Evolutionary conservation across 2,113 vertebrate species (phyloP).

Genomic region (Microcebus ravelobensis): DNA sequence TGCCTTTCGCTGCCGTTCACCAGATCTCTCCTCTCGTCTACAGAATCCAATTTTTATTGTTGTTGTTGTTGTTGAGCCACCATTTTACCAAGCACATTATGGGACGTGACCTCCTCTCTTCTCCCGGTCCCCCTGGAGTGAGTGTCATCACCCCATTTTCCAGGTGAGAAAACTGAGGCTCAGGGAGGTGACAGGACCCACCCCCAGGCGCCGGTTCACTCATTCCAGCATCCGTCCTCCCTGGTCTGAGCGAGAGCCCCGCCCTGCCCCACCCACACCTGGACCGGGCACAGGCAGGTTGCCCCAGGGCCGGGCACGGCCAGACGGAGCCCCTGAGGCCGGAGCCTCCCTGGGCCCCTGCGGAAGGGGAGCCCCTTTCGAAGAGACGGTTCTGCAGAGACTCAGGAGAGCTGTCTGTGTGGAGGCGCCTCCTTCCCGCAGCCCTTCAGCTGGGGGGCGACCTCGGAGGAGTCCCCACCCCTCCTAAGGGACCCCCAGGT

Average conservation of each 20-base stretch:
- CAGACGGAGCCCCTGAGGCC: accelerated
- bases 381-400: accelerated
- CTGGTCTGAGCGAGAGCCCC: not conserved
- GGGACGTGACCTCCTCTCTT: accelerated
- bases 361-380: not conserved
- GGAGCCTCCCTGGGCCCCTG: not conserved
- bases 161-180: not conserved
- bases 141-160: not conserved
- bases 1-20: accelerated
- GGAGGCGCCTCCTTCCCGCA: accelerated
- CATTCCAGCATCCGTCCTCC: accelerated
- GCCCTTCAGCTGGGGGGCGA: not conserved
- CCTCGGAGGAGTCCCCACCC: not conserved
- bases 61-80: accelerated
- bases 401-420: accelerated
- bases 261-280: not conserved
- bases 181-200: not conserved
- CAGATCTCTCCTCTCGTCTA: not conserved
- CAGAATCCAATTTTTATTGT: not conserved
- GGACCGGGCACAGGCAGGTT: too few relatives aligned
- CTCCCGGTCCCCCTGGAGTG: not conserved
- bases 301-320: accelerated
- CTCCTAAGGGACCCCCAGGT: not conserved
- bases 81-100: accelerated
- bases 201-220: accelerated